Evolutionary conservation across 2,797 vertebrate species (phyloP).

Genomic region (Neoniphon sammara): DNA sequence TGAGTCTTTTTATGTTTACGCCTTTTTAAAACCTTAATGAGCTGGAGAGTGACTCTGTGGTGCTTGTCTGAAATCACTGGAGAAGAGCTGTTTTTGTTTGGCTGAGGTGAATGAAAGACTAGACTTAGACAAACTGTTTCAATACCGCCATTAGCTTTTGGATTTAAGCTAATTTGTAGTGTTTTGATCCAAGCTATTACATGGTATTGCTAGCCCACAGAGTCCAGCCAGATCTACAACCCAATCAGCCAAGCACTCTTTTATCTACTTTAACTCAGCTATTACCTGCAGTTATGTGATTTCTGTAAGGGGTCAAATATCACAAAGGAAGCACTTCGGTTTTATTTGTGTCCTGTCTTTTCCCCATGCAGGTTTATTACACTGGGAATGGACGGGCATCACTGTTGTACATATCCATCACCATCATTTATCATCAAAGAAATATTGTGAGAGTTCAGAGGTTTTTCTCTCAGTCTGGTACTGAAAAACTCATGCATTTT

Average conservation of each 20-base stretch:
- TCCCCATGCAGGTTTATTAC: constrained; percentile 29
- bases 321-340: constrained; percentile 45
- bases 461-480: too few species aligned
- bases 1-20: constrained; percentile 8
- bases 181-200: constrained; percentile 44
- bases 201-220: constrained; percentile 14
- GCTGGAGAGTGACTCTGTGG: constrained; percentile 1
- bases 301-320: constrained; percentile 18
- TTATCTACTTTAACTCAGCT: constrained; percentile 19
- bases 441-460: too few species aligned
- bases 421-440: not conserved
- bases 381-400: not conserved
- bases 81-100: not conserved
- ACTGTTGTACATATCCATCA: constrained; percentile 29
- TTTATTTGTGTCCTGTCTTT: constrained; percentile 42
- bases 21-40: constrained; percentile 40
- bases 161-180: constrained; percentile 28
- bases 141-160: constrained; percentile 21
- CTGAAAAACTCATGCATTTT: too few species aligned
- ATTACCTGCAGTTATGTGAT: constrained; percentile 44
- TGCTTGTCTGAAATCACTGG: not conserved
- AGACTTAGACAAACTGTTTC: constrained; percentile 11
- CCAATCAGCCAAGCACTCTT: not conserved
- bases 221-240: constrained; percentile 18
- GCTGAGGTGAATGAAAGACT: not conserved